A percentile compares a stretch with the other conserved stretches of the same genome.
These are phyloP conservation scores for Drosophila colorata DNA, from an alignment of 2,888 invertebrate species.

Conservation along the genomic window DNA sequence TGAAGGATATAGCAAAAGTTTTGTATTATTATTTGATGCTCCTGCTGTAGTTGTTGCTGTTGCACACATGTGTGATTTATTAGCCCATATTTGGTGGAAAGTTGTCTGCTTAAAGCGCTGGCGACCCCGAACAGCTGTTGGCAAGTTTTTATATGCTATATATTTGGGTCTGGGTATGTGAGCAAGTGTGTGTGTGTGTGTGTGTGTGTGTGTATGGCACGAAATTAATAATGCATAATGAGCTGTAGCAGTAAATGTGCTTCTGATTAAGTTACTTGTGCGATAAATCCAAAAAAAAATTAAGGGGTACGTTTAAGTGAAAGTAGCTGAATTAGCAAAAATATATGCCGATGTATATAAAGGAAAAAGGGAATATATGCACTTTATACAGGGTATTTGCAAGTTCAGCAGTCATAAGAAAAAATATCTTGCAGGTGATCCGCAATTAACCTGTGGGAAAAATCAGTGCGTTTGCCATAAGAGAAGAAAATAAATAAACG, in stretches of 20 bases:
- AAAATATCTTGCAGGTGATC: constrained; percentile 2
- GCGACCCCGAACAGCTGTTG: constrained; percentile 49
- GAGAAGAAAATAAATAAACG: constrained; percentile 26
- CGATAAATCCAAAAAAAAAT: not conserved
- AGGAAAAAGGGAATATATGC: too few species aligned
- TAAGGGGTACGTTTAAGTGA: not conserved
- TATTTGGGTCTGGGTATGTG: constrained; percentile 1
- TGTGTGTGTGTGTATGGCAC: constrained; percentile 23
- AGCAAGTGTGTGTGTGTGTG: constrained; percentile 1
- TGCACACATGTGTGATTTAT: constrained; percentile 64
- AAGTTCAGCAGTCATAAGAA: not conserved
- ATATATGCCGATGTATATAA: too few species aligned
- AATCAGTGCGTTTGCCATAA: constrained; percentile 6
- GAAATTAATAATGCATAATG: constrained; percentile 66
- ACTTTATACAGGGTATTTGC: constrained; percentile 5
- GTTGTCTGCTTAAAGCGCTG: constrained; percentile 49
- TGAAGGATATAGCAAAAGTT: constrained; percentile 54
- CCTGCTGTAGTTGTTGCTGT: constrained; percentile 23
- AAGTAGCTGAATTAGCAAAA: not conserved
- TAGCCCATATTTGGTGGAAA: constrained; percentile 60
- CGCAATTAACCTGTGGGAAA: constrained; percentile 3
- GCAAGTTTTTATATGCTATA: constrained; percentile 35
- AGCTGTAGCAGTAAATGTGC: constrained; percentile 47
- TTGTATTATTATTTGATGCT: constrained; percentile 36
- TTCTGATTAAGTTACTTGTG: constrained; percentile 45